Base-by-base conservation (phyloP, 2,797 vertebrate genomes). In the Vireo griseus region DNA sequence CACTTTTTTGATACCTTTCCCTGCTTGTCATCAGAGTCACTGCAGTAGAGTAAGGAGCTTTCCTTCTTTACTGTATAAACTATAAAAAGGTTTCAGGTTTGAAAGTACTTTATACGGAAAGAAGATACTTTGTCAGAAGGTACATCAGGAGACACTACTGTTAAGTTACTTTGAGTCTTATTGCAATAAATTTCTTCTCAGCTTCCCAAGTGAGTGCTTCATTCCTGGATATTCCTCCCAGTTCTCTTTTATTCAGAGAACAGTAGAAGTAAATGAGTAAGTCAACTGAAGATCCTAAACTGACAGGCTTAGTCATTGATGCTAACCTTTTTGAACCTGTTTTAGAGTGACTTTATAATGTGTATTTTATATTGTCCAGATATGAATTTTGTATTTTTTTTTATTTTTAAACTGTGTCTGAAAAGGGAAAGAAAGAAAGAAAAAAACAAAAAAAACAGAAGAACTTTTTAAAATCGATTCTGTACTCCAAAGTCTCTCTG, bases 251-350 rank as follows among this genome's bases (percentile, higher is more conserved):
- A 73, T 73, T 90, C 63, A 76, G 67, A 78, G 51, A 95, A 67
- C 47, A 92, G 84, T 13, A 85, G 52, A 91, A 95, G 71, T 44
- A 63, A 95, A 88, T 79, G 44, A 90, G 51, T 90, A 93, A 95
- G 93, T 85, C 84, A 85, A 61, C 48, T 40, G 83, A 85, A 93
- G 74, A 74, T 92, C 45, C 67, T 92, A 90, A 93, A 92, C 55
- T 87, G 90, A 74, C 77, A 89, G 57, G 5, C 52, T 87, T 89
- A 94, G 84, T 87, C 88, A 74, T 25, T 83, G 90, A 74, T n/a
- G 11, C 25, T 93, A 94, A 87, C 88, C 93, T 89, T 93, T 93
- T 89, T 67, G 67, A 94, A 89, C 52, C 25, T 40, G 39, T 40
- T 15, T 15, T 40, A 15, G 39, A 40, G 13, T 40, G 13, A 40